phyloP scores from a whole-genome alignment of 2,797 vertebrate genomes.

The Protosalanx chinensis region DNA sequence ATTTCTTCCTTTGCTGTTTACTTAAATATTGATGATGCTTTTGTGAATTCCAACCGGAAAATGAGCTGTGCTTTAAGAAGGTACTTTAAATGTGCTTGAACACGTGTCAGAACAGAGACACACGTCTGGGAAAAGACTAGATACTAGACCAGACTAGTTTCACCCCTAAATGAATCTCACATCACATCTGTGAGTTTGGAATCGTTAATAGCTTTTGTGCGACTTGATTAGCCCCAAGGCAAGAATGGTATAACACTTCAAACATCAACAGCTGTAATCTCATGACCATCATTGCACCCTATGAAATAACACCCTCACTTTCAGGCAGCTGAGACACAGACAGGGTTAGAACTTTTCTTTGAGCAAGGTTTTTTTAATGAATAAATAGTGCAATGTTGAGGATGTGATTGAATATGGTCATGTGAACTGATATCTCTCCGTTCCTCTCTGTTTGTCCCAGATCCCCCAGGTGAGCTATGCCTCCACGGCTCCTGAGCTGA shows the following conservation, averaged over 20 bases:
- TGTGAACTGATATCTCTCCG: background rate
- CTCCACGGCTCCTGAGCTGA: conserved; percentile 91
- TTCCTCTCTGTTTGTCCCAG: conserved; percentile 53
- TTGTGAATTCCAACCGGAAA: conserved; percentile 32
- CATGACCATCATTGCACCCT: background rate
- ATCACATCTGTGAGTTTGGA: conserved; percentile 36
- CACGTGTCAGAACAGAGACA: conserved; percentile 21
- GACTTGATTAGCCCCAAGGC: conserved; percentile 46
- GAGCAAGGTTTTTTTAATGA: background rate
- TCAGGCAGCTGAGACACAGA: background rate
- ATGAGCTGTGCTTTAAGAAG: background rate
- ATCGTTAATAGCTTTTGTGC: conserved; percentile 39
- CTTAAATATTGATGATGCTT: background rate
- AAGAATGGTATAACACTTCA: conserved; percentile 19
- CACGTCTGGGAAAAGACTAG: conserved; percentile 21
- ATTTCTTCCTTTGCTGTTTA: background rate
- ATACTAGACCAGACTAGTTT: too few species aligned
- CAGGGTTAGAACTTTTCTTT: background rate
- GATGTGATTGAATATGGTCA: background rate
- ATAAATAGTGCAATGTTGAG: background rate
- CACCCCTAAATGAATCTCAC: conserved; percentile 27
- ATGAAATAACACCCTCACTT: background rate
- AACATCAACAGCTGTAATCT: background rate
- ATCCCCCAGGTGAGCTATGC: conserved; percentile 97
- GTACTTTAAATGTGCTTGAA: background rate